These are phyloP conservation scores for Perithous albicinctus DNA, from an alignment of 2,888 invertebrate genomes.

Conservation along the genomic window DNA sequence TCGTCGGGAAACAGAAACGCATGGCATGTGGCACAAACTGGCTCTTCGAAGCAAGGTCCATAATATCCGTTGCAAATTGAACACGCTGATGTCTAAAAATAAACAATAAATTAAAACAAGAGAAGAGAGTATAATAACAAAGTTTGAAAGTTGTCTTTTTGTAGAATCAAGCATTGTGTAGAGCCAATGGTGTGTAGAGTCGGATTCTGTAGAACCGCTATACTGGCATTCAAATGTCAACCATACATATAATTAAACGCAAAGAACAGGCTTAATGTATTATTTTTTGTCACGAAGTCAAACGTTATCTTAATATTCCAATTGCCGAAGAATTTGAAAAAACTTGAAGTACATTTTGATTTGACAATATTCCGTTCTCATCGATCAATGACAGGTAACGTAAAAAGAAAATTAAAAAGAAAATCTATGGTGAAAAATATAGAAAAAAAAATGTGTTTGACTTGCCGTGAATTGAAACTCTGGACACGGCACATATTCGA, in stretches of 20 bases:
- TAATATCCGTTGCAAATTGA: slow-evolving; percentile 96
- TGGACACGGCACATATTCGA: slow-evolving; percentile 75
- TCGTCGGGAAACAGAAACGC: slow-evolving; percentile 95
- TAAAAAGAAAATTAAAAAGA: no score
- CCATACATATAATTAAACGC: background rate
- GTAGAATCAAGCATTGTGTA: no score
- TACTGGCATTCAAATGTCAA: background rate
- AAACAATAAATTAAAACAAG: background rate
- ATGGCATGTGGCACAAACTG: slow-evolving; percentile 96
- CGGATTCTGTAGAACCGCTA: no score
- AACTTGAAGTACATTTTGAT: background rate
- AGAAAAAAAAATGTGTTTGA: slow-evolving; percentile 16
- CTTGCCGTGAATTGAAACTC: slow-evolving; percentile 81
- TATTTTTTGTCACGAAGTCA: no score
- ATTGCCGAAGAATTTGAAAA: no score
- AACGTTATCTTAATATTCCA: no score
- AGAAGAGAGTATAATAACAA: background rate
- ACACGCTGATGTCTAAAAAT: slow-evolving; percentile 89
- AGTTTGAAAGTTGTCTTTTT: background rate
- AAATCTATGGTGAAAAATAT: no score
- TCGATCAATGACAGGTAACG: slow-evolving; percentile 12
- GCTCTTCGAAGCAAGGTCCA: slow-evolving; percentile 95
- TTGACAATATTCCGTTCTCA: background rate
- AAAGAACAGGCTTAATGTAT: background rate
- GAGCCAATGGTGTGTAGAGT: no score